phyloP scores from a whole-genome alignment of 2,888 invertebrate species.

The Agrilus cyanescens region DNA sequence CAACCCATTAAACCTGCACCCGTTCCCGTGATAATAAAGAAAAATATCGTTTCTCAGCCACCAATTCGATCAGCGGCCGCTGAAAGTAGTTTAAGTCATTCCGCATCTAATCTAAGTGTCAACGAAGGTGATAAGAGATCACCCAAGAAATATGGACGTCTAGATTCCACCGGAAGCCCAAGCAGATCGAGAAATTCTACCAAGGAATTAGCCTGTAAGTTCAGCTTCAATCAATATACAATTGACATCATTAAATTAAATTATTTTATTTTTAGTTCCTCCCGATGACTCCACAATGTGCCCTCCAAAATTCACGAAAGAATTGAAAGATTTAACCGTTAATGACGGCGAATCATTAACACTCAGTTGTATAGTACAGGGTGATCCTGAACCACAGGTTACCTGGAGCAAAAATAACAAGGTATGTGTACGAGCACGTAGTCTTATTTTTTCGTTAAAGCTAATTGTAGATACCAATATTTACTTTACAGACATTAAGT shows the following conservation, averaged over 20 bases:
- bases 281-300: conserved; percentile 81
- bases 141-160: conserved; percentile 54
- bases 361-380: conserved; percentile 72
- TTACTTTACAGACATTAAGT: conserved; percentile 38
- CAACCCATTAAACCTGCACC: conserved; percentile 72
- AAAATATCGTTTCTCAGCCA: conserved; percentile 37
- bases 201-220: conserved; percentile 75
- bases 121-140: conserved; percentile 38
- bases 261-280: conserved; percentile 48
- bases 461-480: background rate
- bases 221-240: conserved; percentile 9
- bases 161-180: conserved; percentile 67
- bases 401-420: conserved; percentile 84
- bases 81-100: conserved; percentile 34
- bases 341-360: conserved; percentile 80
- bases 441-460: background rate
- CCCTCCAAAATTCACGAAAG: conserved; percentile 71
- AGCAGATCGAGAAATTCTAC: conserved; percentile 82
- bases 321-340: conserved; percentile 61
- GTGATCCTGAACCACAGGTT: conserved; percentile 88
- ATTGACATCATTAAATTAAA: conserved; percentile 2
- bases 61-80: conserved; percentile 32
- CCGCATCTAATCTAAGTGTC: conserved; percentile 32
- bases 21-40: conserved; percentile 55
- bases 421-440: conserved; percentile 28